phyloP scores from a whole-genome alignment of 2,113 vertebrate species.

The Periophthalmus modestus region DNA sequence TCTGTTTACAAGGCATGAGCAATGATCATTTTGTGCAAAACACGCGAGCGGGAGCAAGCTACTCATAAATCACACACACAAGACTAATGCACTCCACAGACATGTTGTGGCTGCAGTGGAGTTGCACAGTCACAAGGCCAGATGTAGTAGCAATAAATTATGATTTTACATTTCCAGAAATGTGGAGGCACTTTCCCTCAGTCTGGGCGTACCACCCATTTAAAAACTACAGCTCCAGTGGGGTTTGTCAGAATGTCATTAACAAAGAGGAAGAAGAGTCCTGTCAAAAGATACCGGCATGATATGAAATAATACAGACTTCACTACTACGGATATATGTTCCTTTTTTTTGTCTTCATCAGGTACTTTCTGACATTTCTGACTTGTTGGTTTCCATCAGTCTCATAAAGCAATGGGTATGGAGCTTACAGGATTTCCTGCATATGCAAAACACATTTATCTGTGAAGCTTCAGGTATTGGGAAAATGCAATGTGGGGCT shows the following conservation, averaged over 20 bases:
- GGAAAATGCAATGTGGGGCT: neutral
- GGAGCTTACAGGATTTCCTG: neutral
- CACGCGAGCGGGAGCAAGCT: conserved; percentile 41
- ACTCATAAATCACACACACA: conserved; percentile 65
- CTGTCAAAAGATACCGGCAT: conserved; percentile 4
- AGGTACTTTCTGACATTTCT: no score
- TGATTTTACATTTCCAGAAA: conserved; percentile 49
- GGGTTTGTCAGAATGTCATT: neutral
- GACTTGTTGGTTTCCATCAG: neutral
- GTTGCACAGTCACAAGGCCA: conserved; percentile 55
- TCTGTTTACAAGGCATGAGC: conserved; percentile 61
- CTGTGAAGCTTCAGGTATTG: no score
- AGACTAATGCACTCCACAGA: conserved; percentile 71
- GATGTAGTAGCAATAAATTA: conserved; percentile 67
- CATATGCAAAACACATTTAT: neutral
- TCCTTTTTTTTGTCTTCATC: neutral
- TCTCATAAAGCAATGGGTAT: neutral
- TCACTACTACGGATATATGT: neutral
- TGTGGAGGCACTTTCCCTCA: conserved; percentile 23
- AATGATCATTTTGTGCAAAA: conserved; percentile 49
- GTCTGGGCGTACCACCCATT: conserved; percentile 19
- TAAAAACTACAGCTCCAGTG: conserved; percentile 4
- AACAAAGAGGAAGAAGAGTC: neutral
- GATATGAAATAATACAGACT: neutral
- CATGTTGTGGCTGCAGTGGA: conserved; percentile 64